Percentiles rank a stretch among this genome's conserved stretches.
These are phyloP conservation scores for Neostethus bicornis DNA, from an alignment of 2,797 vertebrate genomes.

Conservation along the genomic window DNA sequence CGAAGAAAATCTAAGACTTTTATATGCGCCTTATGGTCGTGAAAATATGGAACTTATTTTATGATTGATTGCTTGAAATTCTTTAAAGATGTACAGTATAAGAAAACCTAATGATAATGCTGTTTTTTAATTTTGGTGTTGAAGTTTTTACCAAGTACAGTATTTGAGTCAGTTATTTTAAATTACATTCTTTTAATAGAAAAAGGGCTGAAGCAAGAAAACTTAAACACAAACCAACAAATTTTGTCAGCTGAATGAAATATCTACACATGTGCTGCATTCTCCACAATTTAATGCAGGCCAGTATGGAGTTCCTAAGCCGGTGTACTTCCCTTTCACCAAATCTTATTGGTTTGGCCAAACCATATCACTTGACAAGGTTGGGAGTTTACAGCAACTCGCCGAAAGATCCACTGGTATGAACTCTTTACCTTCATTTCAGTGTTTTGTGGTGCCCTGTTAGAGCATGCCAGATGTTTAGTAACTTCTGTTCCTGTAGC, in stretches of 20 bases:
- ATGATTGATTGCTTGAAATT: too few species aligned
- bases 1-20: too few species aligned
- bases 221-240: conserved; percentile 23
- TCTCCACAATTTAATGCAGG: conserved; percentile 77
- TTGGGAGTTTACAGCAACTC: too few species aligned
- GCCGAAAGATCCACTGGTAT: too few species aligned
- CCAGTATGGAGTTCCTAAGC: conserved; percentile 93
- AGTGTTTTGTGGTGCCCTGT: too few species aligned
- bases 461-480: too few species aligned
- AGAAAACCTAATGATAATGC: too few species aligned
- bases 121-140: background rate
- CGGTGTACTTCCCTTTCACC: conserved; percentile 94
- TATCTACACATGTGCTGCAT: conserved; percentile 50
- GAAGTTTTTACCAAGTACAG: background rate
- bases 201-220: conserved; percentile 25
- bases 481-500: conserved; percentile 70
- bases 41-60: too few species aligned
- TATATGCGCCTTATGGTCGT: too few species aligned
- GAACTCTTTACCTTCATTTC: too few species aligned
- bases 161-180: background rate
- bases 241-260: conserved; percentile 29
- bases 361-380: conserved; percentile 45
- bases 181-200: conserved; percentile 44
- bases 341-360: conserved; percentile 91
- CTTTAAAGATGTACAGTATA: too few species aligned